Evolutionary conservation across 2,113 vertebrate genomes (phyloP).

Genomic region (Antidorcas marsupialis): DNA sequence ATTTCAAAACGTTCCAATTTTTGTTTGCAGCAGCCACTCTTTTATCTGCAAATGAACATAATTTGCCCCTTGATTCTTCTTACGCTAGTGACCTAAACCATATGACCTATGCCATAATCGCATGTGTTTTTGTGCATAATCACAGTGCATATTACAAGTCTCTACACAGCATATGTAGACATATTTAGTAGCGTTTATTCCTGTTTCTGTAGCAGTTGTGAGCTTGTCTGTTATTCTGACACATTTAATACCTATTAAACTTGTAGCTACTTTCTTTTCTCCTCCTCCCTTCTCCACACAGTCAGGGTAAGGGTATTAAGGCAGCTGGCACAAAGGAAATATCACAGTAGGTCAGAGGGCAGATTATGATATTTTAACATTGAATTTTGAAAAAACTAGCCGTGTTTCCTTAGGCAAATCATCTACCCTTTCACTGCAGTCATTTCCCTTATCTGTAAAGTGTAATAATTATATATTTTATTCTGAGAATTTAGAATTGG

Average conservation of each 20-base stretch:
- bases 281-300: not conserved
- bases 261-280: not conserved
- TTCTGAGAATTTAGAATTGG: not conserved
- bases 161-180: not conserved
- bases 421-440: not conserved
- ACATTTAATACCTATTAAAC: not conserved
- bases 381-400: not conserved
- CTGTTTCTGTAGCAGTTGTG: not conserved
- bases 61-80: not conserved
- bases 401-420: not conserved
- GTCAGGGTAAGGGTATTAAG: not conserved
- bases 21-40: not conserved
- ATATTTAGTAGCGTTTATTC: not conserved
- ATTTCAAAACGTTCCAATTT: not conserved
- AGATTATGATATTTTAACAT: not conserved
- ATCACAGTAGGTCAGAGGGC: not conserved
- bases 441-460: not conserved
- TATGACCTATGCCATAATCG: not conserved
- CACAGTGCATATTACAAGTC: not conserved
- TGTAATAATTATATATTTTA: not conserved
- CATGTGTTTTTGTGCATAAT: not conserved
- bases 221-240: not conserved
- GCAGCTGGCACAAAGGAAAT: not conserved
- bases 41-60: not conserved
- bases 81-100: not conserved